phyloP scores from a whole-genome alignment of 2,797 vertebrate species.

The Furcifer pardalis region DNA sequence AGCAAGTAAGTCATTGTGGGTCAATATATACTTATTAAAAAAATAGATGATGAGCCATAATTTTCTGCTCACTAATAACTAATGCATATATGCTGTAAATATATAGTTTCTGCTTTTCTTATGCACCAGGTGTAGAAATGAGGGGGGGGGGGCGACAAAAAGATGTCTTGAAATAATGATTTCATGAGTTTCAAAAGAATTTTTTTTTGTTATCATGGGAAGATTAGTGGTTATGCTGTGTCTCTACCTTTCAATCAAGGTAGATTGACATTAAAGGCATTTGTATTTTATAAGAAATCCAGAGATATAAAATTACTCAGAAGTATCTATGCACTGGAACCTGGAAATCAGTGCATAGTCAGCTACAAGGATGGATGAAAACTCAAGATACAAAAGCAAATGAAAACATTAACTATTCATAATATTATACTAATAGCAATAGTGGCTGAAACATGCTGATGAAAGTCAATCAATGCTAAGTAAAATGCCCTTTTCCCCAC shows the following conservation, averaged over 20 bases:
- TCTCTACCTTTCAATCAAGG: background rate
- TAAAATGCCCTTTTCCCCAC: background rate
- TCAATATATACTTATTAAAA: background rate
- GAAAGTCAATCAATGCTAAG: background rate
- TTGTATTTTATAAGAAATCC: background rate
- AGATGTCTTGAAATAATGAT: background rate
- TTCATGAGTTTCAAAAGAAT: background rate
- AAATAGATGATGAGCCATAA: background rate
- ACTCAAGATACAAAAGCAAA: background rate
- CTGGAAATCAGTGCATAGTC: background rate
- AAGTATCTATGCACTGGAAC: background rate
- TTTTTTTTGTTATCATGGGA: too few species aligned
- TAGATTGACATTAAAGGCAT: background rate
- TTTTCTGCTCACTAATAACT: background rate
- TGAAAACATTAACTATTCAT: background rate
- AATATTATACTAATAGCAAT: background rate
- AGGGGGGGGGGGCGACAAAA: background rate
- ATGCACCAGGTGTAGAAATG: background rate
- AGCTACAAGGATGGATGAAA: background rate
- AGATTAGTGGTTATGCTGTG: background rate
- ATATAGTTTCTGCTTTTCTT: rapidly evolving
- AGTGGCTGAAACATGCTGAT: background rate
- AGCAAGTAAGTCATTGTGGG: background rate
- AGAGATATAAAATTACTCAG: background rate
- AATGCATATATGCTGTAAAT: background rate